Evolutionary conservation across 2,113 vertebrate genomes (phyloP).

Genomic region (Harpagus bidentatus): DNA sequence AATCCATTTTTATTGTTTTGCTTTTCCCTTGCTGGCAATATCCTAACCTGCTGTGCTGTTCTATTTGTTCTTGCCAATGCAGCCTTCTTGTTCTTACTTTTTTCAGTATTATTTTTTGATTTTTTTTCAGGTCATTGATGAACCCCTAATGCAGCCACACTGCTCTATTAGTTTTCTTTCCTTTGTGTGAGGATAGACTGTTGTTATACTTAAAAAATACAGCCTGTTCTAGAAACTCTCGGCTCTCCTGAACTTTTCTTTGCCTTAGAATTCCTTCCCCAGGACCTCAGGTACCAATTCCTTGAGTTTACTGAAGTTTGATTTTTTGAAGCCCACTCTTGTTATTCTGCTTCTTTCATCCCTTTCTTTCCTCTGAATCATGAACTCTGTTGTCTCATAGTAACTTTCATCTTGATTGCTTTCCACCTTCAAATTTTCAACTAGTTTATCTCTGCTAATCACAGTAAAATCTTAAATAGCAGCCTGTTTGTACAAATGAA

Average conservation of each 20-base stretch:
- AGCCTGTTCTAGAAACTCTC: neutral
- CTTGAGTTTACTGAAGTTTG: neutral
- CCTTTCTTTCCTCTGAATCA: neutral
- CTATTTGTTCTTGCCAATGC: neutral
- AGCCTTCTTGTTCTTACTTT: neutral
- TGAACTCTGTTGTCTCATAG: neutral
- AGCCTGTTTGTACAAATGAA: neutral
- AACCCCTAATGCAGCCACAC: neutral
- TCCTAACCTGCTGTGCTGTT: neutral
- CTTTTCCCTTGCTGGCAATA: neutral
- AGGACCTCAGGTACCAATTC: neutral
- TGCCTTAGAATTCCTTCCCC: neutral
- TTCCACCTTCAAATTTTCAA: neutral
- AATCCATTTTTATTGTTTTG: neutral
- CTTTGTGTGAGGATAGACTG: neutral
- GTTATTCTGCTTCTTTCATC: neutral
- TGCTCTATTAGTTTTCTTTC: neutral
- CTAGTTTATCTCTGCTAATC: neutral
- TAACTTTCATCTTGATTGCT: neutral
- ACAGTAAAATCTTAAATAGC: neutral
- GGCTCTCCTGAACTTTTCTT: neutral
- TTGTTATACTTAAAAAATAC: neutral
- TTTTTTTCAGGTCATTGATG: neutral
- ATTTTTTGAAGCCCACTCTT: neutral
- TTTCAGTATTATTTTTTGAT: neutral